Evolutionary conservation across 2,113 vertebrate species (phyloP), one percentile per base, ranked within the genome.

Genomic region (Trichomycterus rosablanca): DNA sequence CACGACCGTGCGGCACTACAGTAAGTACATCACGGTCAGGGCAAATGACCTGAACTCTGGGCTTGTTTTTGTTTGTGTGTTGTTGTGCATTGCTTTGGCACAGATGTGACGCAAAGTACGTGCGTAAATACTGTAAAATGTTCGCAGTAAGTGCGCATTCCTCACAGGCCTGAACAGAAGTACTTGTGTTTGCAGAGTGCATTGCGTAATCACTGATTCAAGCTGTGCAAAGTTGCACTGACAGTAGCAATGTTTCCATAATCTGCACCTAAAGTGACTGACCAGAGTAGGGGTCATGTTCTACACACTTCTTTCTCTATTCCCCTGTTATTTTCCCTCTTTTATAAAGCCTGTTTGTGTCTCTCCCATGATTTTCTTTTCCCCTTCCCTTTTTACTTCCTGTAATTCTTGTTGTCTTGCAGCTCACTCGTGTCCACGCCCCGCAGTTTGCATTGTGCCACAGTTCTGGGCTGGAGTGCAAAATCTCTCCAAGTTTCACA

Each of bases 351-450:
- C 78, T 55, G 16, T 14, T 18, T 20, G 16, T 22, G 10, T 2
- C 5, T 40, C 58, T 51, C 52, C 46, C 24, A 14, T 68, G n/a
- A 10, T 39, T 46, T 32, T 57, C 46, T 61, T 51, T 48, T 39
- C 51, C 70, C 59, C 45, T 72, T 67, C 54, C 64, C 54, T 70
- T 76, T 77, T 59, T 80, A 81, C 81, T 87, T 87, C 86, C 86
- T 86, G 86, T 86, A 87, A 84, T 85, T 86, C 83, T 85, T 74
- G 82, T 84, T 84, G 12, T 78, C 77, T 80, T 79, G 81, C 81
- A 84, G 24, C 39, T 57, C 68, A 55, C 64, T n/a, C 37, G n/a
- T 46, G 73, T 59, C 34, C 59, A 71, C 70, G 78, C 75, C 78
- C 81, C 79, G 40, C 78, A 15, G 40, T 81, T 79, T 81, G 74